Conservation (phyloP, 2,888 invertebrate species). For the Cephonodes hylas region DNA sequence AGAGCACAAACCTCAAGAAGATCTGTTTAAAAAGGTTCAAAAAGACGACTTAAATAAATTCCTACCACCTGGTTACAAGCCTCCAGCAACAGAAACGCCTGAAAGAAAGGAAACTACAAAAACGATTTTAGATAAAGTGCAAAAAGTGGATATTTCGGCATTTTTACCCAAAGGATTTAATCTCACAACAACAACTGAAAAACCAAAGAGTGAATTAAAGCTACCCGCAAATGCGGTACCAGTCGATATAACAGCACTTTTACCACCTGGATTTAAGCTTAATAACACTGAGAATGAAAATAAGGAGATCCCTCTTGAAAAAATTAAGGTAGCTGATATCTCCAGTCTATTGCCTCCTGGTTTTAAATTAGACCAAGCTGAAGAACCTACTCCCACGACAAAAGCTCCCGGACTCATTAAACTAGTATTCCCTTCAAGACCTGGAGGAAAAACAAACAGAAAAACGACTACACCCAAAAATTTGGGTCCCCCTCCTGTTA, state of each 20-base stretch:
- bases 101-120: conserved; percentile 52
- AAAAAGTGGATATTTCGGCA: conserved; percentile 75
- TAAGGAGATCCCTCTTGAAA: conserved; percentile 37
- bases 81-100: conserved; percentile 51
- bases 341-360: conserved; percentile 84
- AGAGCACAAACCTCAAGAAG: conserved; percentile 61
- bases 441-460: conserved; percentile 83
- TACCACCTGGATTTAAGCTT: conserved; percentile 82
- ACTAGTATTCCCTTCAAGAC: conserved; percentile 90
- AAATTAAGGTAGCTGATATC: conserved; percentile 73
- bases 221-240: conserved; percentile 46
- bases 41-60: conserved; percentile 82
- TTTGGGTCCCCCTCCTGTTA: conserved; percentile 65
- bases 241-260: conserved; percentile 81
- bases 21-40: conserved; percentile 70
- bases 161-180: conserved; percentile 84
- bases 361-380: conserved; percentile 69
- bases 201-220: conserved; percentile 43
- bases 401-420: conserved; percentile 81
- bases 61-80: conserved; percentile 85
- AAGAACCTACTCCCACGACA: conserved; percentile 53
- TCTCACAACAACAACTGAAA: conserved; percentile 55
- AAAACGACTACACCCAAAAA: conserved; percentile 83
- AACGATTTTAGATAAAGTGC: conserved; percentile 50
- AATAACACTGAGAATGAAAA: conserved; percentile 47